These are phyloP conservation scores for Polypterus bichir DNA, from an alignment of 2,113 vertebrate genomes.

Conservation along the genomic window DNA sequence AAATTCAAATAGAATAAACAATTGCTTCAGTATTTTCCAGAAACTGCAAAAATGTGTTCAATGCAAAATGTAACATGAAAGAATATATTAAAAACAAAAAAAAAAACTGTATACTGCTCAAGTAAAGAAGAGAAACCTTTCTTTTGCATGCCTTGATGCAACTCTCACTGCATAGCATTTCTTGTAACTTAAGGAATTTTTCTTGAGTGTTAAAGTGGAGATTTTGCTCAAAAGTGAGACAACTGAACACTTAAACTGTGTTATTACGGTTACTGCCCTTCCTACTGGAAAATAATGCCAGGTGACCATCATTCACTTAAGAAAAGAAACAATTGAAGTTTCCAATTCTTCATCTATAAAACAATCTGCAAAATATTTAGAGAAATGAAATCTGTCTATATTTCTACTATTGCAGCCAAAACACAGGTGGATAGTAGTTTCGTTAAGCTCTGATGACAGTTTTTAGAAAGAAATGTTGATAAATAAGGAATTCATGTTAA, in stretches of 20 bases:
- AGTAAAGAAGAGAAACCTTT: too few species aligned
- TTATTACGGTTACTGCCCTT: neutral
- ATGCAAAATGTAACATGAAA: neutral
- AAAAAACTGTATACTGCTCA: too few species aligned
- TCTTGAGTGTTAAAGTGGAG: neutral
- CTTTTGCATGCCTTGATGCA: too few species aligned
- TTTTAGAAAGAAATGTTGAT: too few species aligned
- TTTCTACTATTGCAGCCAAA: neutral
- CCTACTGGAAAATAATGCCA: constrained; percentile 13
- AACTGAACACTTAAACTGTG: constrained; percentile 3
- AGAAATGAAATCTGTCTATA: constrained; percentile 15
- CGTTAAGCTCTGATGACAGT: neutral
- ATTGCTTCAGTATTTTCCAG: constrained; percentile 8
- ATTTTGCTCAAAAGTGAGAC: constrained; percentile 17
- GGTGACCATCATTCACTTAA: constrained; percentile 17
- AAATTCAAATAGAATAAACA: constrained; percentile 1
- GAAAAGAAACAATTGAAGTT: constrained; percentile 31
- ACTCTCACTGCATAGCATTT: too few species aligned
- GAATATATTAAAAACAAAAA: neutral
- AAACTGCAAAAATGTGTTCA: constrained; percentile 1
- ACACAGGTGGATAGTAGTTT: constrained; percentile 12
- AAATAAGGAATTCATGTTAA: too few species aligned
- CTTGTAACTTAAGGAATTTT: too few species aligned
- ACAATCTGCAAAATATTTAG: constrained; percentile 19
- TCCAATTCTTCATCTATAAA: constrained; percentile 23